Evolutionary conservation across 2,113 vertebrate species (phyloP).

Genomic region (Cettia cetti): DNA sequence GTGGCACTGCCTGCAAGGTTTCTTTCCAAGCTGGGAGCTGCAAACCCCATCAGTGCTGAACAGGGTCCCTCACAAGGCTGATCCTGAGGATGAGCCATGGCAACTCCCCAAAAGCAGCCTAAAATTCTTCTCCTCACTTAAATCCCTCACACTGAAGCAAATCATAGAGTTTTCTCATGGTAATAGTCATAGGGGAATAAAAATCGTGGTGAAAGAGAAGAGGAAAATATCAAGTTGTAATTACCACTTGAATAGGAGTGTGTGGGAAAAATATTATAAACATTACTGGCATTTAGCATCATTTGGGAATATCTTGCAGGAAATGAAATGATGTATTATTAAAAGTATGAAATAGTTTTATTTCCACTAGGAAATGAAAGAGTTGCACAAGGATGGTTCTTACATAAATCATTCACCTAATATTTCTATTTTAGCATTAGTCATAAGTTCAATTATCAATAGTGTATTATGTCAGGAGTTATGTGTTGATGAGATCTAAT

Average conservation of each 20-base stretch:
- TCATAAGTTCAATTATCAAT: neutral
- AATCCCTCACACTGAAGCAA: neutral
- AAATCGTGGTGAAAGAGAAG: neutral
- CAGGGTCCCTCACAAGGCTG: neutral
- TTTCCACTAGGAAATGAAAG: slow-evolving; percentile 19
- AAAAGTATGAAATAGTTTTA: slow-evolving; percentile 8
- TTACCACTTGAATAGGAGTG: neutral
- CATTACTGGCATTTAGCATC: neutral
- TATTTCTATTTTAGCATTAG: neutral
- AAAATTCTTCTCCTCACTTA: neutral
- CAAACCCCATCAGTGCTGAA: neutral
- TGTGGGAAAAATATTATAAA: neutral
- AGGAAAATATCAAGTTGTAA: neutral
- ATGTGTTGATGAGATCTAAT: slow-evolving; percentile 20
- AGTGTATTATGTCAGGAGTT: neutral
- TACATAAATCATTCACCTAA: neutral
- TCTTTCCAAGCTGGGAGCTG: neutral
- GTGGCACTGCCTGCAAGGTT: neutral
- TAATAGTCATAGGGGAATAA: neutral
- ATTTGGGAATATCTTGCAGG: neutral
- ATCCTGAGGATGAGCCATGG: neutral
- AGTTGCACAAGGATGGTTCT: neutral
- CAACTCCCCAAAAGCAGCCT: neutral
- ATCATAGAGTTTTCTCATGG: neutral
- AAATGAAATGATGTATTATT: slow-evolving; percentile 47